Evolutionary conservation across 2,797 vertebrate species (phyloP).

Genomic region (Lindbergichthys nudifrons): DNA sequence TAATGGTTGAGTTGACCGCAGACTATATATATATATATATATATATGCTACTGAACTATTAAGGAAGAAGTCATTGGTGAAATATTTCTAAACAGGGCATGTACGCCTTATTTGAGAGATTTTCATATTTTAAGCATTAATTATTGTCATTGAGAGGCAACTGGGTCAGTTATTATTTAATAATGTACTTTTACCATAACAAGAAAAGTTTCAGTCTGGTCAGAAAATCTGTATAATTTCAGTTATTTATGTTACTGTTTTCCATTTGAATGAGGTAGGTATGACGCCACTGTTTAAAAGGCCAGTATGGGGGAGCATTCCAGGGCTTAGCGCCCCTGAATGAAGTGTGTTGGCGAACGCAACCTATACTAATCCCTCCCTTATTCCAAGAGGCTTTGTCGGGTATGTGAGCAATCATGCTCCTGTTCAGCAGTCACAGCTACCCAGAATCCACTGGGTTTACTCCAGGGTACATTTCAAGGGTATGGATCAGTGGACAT

Average conservation of each 20-base stretch:
- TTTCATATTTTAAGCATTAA: neutral
- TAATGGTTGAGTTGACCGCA: conserved; percentile 6
- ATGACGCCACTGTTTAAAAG: conserved; percentile 56
- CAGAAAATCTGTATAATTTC: conserved; percentile 5
- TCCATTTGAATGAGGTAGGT: conserved; percentile 37
- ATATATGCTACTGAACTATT: neutral
- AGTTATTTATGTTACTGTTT: conserved; percentile 38
- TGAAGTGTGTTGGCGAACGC: conserved; percentile 66
- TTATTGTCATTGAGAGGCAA: neutral
- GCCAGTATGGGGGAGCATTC: conserved; percentile 66
- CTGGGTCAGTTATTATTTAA: neutral
- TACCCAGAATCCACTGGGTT: conserved; percentile 57
- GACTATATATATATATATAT: conserved; percentile 2
- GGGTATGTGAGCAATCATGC: conserved; percentile 76
- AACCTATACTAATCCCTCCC: conserved; percentile 73
- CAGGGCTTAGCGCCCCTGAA: conserved; percentile 74
- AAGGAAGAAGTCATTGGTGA: conserved; percentile 18
- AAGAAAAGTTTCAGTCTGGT: too few species aligned
- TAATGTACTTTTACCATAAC: too few species aligned
- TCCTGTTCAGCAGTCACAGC: conserved; percentile 66
- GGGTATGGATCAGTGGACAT: conserved; percentile 43
- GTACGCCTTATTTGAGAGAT: neutral
- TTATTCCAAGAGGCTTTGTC: conserved; percentile 79
- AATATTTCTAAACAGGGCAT: neutral
- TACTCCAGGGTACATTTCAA: conserved; percentile 58